These are phyloP conservation scores for Crax fasciolata DNA, from an alignment of 2,797 vertebrate genomes.

Conservation along the genomic window DNA sequence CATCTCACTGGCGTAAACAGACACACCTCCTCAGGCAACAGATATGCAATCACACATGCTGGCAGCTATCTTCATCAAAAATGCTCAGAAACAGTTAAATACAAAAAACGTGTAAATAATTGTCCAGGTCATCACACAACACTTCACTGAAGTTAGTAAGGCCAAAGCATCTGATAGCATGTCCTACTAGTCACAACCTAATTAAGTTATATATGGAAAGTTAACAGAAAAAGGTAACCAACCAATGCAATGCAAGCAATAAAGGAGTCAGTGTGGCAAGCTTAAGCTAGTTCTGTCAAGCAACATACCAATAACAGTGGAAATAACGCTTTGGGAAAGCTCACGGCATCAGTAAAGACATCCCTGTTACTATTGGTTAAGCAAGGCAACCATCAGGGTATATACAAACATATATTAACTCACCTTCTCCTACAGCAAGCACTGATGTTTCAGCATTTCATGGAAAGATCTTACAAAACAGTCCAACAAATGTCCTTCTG, in stretches of 20 bases:
- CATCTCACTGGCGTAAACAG: slow-evolving; percentile 44
- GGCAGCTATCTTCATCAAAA: slow-evolving; percentile 29
- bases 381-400: neutral
- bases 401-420: neutral
- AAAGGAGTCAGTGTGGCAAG: neutral
- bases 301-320: neutral
- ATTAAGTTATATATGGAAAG: slow-evolving; percentile 35
- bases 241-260: neutral
- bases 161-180: neutral
- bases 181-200: slow-evolving; percentile 6
- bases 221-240: slow-evolving; percentile 37
- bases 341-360: slow-evolving; percentile 26
- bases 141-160: neutral
- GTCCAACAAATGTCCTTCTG: neutral
- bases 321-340: slow-evolving; percentile 46
- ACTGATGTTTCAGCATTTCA: slow-evolving; percentile 18
- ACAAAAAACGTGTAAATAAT: neutral
- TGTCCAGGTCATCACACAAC: slow-evolving; percentile 2
- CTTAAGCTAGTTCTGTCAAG: slow-evolving; percentile 49
- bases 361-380: slow-evolving; percentile 45
- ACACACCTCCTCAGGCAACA: slow-evolving; percentile 42
- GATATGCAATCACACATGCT: neutral
- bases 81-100: slow-evolving; percentile 11
- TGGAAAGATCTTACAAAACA: slow-evolving; percentile 70
- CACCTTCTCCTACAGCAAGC: slow-evolving; percentile 67